Conservation (phyloP, 2,797 vertebrate genomes). For the Xenopus petersii region DNA sequence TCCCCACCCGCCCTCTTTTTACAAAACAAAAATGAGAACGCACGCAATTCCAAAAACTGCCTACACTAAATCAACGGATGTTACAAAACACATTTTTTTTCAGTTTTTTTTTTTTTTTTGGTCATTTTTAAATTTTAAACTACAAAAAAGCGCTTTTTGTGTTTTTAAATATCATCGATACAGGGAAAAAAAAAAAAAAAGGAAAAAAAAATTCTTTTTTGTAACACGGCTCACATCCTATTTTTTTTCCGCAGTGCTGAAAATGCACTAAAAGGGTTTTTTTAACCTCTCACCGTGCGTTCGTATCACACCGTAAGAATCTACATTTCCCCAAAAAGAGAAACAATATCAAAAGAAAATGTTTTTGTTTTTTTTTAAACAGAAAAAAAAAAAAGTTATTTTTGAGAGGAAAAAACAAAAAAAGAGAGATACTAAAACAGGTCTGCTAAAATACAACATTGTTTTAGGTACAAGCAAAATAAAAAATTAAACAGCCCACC, state of each 20-base stretch:
- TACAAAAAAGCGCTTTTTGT: constrained; percentile 35
- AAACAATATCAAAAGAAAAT: constrained; percentile 25
- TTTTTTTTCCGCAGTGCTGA: constrained; percentile 42
- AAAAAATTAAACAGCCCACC: not conserved
- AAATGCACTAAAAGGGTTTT: constrained; percentile 47
- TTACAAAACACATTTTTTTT: constrained; percentile 40
- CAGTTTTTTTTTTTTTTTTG: constrained; percentile 21
- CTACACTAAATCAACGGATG: constrained; percentile 43
- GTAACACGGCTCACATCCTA: constrained; percentile 38
- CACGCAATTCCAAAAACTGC: constrained; percentile 40
- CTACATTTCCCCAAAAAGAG: constrained; percentile 32
- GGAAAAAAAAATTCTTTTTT: constrained; percentile 4
- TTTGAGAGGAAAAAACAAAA: no score
- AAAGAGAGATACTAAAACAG: constrained; percentile 29
- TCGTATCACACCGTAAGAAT: constrained; percentile 35
- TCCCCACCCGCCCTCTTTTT: constrained; percentile 26
- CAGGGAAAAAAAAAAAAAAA: constrained; percentile 28
- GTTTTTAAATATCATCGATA: constrained; percentile 37
- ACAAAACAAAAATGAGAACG: constrained; percentile 47
- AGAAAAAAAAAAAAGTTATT: not conserved
- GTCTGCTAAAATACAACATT: constrained; percentile 28
- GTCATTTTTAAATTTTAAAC: constrained; percentile 38
- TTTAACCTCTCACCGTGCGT: constrained; percentile 31
- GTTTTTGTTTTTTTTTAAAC: constrained; percentile 26
- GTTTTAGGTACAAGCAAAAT: constrained; percentile 16